Conservation (phyloP, 2,888 invertebrate genomes). For the Dexiosoma caninum region DNA sequence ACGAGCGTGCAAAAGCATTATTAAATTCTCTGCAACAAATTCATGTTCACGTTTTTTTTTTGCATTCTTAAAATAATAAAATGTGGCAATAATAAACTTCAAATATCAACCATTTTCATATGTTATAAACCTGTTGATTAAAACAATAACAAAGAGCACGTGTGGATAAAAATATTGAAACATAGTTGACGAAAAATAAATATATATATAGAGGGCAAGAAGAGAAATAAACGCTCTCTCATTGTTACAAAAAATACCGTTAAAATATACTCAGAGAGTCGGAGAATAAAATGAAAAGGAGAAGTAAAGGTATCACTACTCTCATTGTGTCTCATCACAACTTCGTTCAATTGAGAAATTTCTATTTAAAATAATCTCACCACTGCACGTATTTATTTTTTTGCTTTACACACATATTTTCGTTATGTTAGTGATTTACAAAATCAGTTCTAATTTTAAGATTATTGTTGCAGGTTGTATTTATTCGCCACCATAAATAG, state of each 20-base stretch:
- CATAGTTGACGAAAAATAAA: not conserved
- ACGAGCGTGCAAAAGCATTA: no score
- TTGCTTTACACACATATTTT: constrained; percentile 32
- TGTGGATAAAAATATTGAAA: constrained; percentile 24
- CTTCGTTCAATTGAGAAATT: constrained; percentile 46
- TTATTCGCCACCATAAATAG: not conserved
- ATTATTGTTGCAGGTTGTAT: constrained; percentile 46
- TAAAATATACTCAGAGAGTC: not conserved
- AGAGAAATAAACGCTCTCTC: not conserved
- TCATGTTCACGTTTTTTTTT: not conserved
- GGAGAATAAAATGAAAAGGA: not conserved
- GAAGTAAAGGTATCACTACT: not conserved
- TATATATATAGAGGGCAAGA: not conserved
- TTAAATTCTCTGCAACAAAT: no score
- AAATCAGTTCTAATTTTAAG: constrained; percentile 55
- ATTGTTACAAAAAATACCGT: not conserved
- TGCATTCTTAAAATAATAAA: no score
- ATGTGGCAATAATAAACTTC: no score
- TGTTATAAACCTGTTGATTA: constrained; percentile 12
- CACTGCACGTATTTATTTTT: constrained; percentile 31
- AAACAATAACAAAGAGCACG: constrained; percentile 17
- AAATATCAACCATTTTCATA: not conserved
- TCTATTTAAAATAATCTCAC: constrained; percentile 4
- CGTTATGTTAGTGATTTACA: constrained; percentile 34
- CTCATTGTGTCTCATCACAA: constrained; percentile 11